Evolutionary conservation across 2,888 invertebrate species (phyloP).

Genomic region (Trypoxylon attenuatum): DNA sequence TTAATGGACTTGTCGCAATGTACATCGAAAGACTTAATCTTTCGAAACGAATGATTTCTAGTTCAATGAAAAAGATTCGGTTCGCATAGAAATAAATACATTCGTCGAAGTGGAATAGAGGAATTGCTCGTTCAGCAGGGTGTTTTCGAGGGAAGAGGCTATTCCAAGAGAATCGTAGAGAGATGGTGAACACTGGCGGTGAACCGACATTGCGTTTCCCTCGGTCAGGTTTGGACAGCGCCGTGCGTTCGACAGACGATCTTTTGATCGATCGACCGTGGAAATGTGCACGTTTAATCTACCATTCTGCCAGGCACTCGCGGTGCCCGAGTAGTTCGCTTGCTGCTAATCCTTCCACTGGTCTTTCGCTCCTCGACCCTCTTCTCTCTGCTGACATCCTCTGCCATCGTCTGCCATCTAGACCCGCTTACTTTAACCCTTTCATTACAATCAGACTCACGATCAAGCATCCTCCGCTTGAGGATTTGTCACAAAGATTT

Average conservation of each 20-base stretch:
- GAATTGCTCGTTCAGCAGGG: too few relatives aligned
- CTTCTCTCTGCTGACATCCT: not conserved
- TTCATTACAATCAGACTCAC: too few relatives aligned
- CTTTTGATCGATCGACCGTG: conserved; percentile 62
- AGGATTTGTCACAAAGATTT: not conserved
- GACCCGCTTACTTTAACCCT: not conserved
- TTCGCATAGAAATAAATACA: too few relatives aligned
- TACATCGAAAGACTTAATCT: too few relatives aligned
- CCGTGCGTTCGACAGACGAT: conserved; percentile 45
- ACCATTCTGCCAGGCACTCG: conserved; percentile 4
- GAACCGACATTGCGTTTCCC: conserved; percentile 32
- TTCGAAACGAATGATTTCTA: too few relatives aligned
- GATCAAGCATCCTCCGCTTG: too few relatives aligned
- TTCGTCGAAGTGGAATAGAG: too few relatives aligned
- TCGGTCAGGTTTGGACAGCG: conserved; percentile 39
- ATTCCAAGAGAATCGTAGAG: too few relatives aligned
- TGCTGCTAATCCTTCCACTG: not conserved
- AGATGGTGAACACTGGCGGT: not conserved
- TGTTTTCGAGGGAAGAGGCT: too few relatives aligned
- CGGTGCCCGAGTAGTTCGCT: too few relatives aligned
- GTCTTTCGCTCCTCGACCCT: not conserved
- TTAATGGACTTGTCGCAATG: too few relatives aligned
- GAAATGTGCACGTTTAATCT: conserved; percentile 48
- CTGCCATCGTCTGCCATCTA: not conserved
- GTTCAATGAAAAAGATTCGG: too few relatives aligned